These are phyloP conservation scores for Saccostrea cuccullata DNA, from an alignment of 1,140 invertebrate genomes.

Conservation along the genomic window DNA sequence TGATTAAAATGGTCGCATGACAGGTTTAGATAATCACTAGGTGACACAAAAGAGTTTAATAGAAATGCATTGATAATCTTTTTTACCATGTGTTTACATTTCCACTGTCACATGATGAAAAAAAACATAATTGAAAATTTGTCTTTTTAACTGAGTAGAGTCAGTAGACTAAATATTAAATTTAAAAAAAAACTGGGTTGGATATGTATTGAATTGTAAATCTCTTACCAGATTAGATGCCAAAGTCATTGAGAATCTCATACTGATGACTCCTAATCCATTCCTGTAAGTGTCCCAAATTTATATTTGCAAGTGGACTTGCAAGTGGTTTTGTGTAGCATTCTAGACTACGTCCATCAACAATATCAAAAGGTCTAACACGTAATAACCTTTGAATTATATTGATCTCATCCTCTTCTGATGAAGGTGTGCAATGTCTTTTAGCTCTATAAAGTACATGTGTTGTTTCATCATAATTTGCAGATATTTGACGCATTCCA, in stretches of 20 bases:
- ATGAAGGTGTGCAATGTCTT: not conserved
- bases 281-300: not conserved
- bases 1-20: no score
- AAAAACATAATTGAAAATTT: no score
- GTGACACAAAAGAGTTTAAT: no score
- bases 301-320: not conserved
- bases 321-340: not conserved
- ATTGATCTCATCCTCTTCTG: not conserved
- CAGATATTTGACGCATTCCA: not conserved
- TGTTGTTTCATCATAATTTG: slow-evolving; percentile 8
- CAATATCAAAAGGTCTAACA: no score
- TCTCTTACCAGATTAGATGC: not conserved
- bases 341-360: not conserved
- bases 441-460: slow-evolving; percentile 21
- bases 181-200: no score
- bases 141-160: no score
- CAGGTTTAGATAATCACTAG: no score
- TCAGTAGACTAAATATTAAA: no score
- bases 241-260: not conserved
- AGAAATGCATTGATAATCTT: no score
- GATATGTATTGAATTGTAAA: not conserved
- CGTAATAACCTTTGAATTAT: no score
- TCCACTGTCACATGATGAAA: no score
- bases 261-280: not conserved
- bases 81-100: no score